Evolutionary conservation across 2,888 invertebrate genomes (phyloP).

Genomic region (Rhopalosiphum nymphaeae): DNA sequence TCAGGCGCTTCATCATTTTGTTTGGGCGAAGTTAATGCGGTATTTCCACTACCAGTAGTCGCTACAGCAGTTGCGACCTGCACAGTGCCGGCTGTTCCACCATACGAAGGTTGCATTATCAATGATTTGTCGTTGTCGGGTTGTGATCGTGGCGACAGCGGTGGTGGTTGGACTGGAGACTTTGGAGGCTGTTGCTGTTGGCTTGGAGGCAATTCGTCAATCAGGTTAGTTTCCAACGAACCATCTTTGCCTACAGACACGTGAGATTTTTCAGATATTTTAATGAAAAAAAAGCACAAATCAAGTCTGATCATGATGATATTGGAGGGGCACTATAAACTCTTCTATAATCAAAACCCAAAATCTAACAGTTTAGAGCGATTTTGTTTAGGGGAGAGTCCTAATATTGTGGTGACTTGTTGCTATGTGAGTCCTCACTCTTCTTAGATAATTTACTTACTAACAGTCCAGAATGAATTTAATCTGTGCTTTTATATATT

Average conservation of each 20-base stretch:
- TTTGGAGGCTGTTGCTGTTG: background rate
- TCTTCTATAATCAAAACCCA: background rate
- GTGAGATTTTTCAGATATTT: background rate
- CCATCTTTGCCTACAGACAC: constrained; percentile 27
- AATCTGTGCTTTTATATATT: background rate
- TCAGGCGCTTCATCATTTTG: constrained; percentile 28
- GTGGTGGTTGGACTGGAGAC: background rate
- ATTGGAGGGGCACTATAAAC: background rate
- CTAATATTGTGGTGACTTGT: background rate
- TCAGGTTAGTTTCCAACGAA: constrained; percentile 43
- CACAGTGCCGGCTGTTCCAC: background rate
- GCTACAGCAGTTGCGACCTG: background rate
- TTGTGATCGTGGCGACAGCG: background rate
- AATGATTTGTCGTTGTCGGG: background rate
- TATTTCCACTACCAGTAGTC: background rate
- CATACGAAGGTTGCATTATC: background rate
- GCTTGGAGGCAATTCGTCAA: background rate
- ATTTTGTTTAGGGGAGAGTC: background rate
- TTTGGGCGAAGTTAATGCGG: constrained; percentile 47
- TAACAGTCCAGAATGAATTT: background rate
- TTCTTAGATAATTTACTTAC: background rate
- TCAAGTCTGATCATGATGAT: background rate
- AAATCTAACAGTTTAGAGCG: background rate
- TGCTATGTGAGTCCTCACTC: background rate
- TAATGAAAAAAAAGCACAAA: background rate